Evolutionary conservation across 2,113 vertebrate genomes (phyloP).

Genomic region (Pteruthius melanotis): DNA sequence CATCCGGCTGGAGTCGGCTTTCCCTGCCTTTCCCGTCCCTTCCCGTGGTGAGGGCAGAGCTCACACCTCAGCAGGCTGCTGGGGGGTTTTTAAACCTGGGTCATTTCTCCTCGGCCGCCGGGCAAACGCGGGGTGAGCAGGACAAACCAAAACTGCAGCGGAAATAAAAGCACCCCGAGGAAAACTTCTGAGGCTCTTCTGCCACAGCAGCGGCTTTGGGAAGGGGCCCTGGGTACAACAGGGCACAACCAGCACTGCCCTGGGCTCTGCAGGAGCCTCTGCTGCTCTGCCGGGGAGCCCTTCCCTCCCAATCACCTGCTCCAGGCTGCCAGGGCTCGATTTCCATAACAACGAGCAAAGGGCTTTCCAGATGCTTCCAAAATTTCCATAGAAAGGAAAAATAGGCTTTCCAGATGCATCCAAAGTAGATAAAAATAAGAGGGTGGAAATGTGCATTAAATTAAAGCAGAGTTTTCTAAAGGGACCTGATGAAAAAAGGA

Average conservation of each 20-base stretch:
- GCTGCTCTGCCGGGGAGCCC: neutral
- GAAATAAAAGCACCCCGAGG: neutral
- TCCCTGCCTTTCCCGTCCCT: neutral
- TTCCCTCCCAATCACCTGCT: fast-evolving
- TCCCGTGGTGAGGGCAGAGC: neutral
- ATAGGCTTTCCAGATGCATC: neutral
- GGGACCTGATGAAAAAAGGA: neutral
- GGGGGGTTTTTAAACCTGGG: neutral
- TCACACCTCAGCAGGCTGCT: neutral
- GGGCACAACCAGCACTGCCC: neutral
- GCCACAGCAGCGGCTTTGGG: neutral
- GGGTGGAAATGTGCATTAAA: neutral
- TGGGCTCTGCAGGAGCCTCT: neutral
- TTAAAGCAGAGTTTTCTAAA: neutral
- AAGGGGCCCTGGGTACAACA: fast-evolving
- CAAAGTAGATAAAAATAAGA: neutral
- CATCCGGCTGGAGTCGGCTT: neutral
- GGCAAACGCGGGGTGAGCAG: neutral
- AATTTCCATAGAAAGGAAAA: neutral
- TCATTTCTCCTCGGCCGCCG: neutral
- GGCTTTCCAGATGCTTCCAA: neutral
- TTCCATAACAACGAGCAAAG: neutral
- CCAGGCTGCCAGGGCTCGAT: fast-evolving
- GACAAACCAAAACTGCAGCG: neutral
- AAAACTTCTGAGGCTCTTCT: neutral